Conservation (phyloP, 2,797 vertebrate species). For the Acomys russatus region DNA sequence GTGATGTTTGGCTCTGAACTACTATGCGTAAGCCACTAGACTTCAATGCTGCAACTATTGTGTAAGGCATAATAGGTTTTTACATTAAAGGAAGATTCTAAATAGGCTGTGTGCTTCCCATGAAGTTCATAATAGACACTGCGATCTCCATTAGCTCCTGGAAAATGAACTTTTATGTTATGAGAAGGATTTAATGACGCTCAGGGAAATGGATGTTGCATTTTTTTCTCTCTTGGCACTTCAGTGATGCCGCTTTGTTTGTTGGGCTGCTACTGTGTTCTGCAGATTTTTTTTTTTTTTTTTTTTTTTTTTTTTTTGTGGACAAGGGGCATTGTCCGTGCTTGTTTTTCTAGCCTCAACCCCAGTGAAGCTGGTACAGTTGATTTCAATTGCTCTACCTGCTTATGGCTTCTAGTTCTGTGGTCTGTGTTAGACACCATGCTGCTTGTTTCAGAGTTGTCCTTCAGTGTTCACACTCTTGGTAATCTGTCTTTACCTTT, state of each 20-base stretch:
- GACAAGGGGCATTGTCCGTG: background rate
- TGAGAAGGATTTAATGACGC: background rate
- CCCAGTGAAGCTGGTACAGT: background rate
- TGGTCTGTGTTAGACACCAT: background rate
- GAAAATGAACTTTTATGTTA: slow-evolving; percentile 48
- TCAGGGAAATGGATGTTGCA: slow-evolving; percentile 24
- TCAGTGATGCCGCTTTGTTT: background rate
- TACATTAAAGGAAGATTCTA: slow-evolving; percentile 38
- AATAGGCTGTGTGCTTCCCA: slow-evolving; percentile 39
- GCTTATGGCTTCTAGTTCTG: background rate
- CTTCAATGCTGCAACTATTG: background rate
- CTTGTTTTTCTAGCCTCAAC: background rate
- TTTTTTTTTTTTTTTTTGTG: background rate
- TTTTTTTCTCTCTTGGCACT: slow-evolving; percentile 25
- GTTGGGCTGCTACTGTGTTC: background rate
- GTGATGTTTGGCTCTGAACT: slow-evolving; percentile 30
- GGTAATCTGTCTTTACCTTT: slow-evolving; percentile 15
- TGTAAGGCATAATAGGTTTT: slow-evolving; percentile 24
- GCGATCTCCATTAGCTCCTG: slow-evolving; percentile 9
- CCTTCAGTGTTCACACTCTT: background rate
- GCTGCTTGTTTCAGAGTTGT: background rate
- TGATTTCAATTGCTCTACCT: background rate
- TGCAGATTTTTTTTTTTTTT: background rate
- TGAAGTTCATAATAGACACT: background rate
- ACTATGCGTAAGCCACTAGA: background rate